Base-by-base conservation (phyloP, 2,888 invertebrate genomes). In the Pterostichus madidus region DNA sequence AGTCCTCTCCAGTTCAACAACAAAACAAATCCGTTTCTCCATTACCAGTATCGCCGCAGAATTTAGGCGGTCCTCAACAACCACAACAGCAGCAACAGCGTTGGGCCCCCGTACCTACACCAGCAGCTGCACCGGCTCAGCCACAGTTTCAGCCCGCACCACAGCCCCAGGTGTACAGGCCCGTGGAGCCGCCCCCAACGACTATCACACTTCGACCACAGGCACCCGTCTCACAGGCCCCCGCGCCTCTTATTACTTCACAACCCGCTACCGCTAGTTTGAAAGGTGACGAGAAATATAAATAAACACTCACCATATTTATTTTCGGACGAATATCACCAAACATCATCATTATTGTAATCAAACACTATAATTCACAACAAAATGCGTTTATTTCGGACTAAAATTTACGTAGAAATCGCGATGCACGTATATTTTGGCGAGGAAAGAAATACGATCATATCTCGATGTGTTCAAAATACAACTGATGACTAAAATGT, bases 261-360 rank as follows among this genome's bases (percentile, higher is more conserved):
- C 96, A 96, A 91, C 96, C 96, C 87, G 96, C 95, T 88, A 93
- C 95, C 90, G 93, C 93, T 88, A 93, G 93, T 86, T 93, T 92
- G 89, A 91, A 92, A 92, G 94, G 95, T 94, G 87, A 85, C 85
- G 17, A 31, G 7, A 10, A 49, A 49, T 5, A 49, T 24, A 24
- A 24, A 2, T 24, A 24, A 24, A 24, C 24, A 24, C 24, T 24
- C 3, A 24, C 24, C 24, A 24, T 24, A 24, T 24, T 24, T 24
- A 24, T 24, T 24, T 24, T 3, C 24, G 24, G 3, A 24, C 3
- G 1, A 24, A 24, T 24, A 24, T 24, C 3, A 24, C 24, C 3
- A 24, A n/a, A 1, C 24, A 24, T 3, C 24, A 24, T 2, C 24
- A 24, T 24, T 24, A 24, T 24, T 24, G 1, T 24, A 24, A 24